Conservation (phyloP, 2,113 vertebrate species). For the Haemorhous mexicanus region DNA sequence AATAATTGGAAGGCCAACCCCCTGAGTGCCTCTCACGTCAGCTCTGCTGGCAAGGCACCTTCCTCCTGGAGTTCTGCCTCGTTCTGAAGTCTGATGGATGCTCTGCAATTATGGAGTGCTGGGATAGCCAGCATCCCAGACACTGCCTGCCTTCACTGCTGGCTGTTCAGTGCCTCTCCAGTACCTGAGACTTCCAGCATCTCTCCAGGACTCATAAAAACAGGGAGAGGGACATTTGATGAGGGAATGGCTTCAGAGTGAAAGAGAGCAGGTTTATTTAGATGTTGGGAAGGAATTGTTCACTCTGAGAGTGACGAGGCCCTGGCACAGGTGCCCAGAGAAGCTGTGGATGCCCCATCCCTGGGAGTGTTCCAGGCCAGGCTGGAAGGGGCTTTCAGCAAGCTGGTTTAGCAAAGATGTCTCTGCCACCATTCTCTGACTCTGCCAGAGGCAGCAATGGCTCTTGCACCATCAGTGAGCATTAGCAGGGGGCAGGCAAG, state of each 20-base stretch:
- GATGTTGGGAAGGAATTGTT: background rate
- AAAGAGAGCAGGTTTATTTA: background rate
- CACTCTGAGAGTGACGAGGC: background rate
- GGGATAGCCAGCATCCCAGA: background rate
- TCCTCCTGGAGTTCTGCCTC: background rate
- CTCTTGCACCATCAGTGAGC: background rate
- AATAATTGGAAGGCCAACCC: background rate
- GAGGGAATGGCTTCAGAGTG: background rate
- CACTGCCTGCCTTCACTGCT: background rate
- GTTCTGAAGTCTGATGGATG: background rate
- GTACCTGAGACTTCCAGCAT: background rate
- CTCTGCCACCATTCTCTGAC: background rate
- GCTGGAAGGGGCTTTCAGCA: background rate
- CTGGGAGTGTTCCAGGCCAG: background rate
- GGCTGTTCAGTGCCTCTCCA: background rate
- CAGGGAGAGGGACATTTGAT: background rate
- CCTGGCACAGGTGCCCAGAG: background rate
- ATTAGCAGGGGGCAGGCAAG: background rate
- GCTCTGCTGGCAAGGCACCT: background rate
- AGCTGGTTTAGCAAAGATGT: too few relatives aligned
- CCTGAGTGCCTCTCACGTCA: background rate
- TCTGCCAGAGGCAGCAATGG: background rate
- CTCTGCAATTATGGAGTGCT: background rate
- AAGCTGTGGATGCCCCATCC: background rate
- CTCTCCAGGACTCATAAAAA: background rate